Conservation (phyloP, 2,113 vertebrate species). For the Cochlearius cochlearius region DNA sequence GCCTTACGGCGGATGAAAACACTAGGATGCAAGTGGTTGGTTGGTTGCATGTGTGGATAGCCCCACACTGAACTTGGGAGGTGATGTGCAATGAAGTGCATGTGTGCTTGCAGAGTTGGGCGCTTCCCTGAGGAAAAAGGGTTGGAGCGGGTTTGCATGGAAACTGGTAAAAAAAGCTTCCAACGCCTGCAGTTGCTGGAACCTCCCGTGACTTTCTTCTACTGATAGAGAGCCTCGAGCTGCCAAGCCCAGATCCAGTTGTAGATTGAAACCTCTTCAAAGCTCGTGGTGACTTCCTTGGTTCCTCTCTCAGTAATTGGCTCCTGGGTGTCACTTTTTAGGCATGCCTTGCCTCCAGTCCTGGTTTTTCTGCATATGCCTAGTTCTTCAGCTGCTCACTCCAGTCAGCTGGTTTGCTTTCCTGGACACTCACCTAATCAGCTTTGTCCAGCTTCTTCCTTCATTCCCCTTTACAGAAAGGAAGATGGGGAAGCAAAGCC, state of each 20-base stretch:
- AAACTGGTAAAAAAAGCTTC: not conserved
- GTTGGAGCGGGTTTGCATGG: not conserved
- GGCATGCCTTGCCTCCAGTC: not conserved
- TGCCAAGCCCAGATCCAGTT: not conserved
- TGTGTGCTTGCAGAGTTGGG: not conserved
- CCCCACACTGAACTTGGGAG: fast-evolving
- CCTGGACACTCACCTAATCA: not conserved
- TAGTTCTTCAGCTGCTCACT: not conserved
- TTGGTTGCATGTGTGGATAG: fast-evolving
- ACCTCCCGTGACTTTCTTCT: not conserved
- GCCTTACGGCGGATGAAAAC: fast-evolving
- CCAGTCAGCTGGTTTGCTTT: not conserved
- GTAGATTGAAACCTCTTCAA: not conserved
- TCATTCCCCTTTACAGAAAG: not conserved
- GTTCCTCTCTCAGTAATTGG: not conserved
- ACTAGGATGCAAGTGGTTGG: not conserved
- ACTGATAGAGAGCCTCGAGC: not conserved
- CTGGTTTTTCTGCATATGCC: not conserved
- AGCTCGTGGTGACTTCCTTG: not conserved
- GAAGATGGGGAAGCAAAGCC: not conserved
- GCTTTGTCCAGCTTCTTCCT: not conserved
- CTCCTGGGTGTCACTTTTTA: not conserved
- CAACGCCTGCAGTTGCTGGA: not conserved
- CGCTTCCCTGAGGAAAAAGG: not conserved
- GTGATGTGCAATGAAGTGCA: fast-evolving